These are phyloP conservation scores for Rhyacophila evoluta DNA, from an alignment of 2,888 invertebrate genomes.

Conservation along the genomic window DNA sequence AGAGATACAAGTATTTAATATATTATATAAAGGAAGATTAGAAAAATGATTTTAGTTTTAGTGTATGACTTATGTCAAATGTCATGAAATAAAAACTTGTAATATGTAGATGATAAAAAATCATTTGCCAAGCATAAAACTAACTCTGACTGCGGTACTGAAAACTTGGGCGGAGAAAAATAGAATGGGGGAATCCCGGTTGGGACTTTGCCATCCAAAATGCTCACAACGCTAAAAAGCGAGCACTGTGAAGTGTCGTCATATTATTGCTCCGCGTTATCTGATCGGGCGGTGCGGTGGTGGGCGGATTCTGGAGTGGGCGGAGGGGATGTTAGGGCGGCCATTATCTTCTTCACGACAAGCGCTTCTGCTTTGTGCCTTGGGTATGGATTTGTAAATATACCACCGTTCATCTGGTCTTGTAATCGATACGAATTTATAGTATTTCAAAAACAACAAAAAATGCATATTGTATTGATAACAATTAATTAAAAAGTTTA, in stretches of 20 bases:
- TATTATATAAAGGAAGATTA: no score
- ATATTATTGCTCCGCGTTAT: constrained; percentile 55
- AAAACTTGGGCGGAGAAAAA: constrained; percentile 7
- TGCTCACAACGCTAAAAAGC: constrained; percentile 52
- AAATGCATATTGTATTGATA: no score
- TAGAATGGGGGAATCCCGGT: neutral
- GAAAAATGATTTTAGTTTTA: no score
- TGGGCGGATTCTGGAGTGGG: constrained; percentile 11
- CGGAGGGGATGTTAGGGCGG: neutral
- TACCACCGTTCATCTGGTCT: neutral
- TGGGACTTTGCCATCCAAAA: constrained; percentile 7
- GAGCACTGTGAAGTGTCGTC: constrained; percentile 55
- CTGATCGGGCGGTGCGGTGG: constrained; percentile 47
- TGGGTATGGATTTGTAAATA: constrained; percentile 36
- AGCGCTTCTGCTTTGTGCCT: constrained; percentile 28
- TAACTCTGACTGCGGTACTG: neutral
- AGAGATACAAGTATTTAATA: no score
- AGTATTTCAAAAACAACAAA: no score
- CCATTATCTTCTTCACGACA: constrained; percentile 47
- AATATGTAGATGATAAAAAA: constrained; percentile 11
- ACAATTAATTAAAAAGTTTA: no score
- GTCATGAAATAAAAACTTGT: no score
- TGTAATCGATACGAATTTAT: neutral
- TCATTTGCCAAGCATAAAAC: no score
- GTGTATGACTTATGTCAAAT: no score